Evolutionary conservation across 2,888 invertebrate genomes (phyloP), one percentile per base, ranked within the genome.

Genomic region (Drosophila putrida): DNA sequence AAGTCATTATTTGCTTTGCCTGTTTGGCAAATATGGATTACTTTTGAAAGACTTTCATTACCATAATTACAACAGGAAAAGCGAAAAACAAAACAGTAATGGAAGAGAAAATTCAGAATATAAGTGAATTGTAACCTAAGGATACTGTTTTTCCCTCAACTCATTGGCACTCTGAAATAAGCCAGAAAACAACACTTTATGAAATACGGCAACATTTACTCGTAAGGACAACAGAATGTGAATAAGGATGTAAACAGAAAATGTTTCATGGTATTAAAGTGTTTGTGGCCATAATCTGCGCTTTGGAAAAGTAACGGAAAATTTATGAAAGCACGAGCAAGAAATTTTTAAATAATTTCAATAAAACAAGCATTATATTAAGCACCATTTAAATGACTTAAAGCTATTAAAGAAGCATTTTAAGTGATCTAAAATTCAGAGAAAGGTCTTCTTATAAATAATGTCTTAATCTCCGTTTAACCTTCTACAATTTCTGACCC

Each of bases 381-480:
- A 61, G 53, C 13, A 8, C 8, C 5, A 10, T 41, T 51, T 51
- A 13, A 54, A 20, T 1, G 15, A 5, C 11, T 13, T 31, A 31
- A 43, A 54, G 27, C n/a, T 44, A 13, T 39, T 47, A 20, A 31
- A 5, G 11, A 36, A n/a, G 15, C 15, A 10, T 31, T 55, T 13
- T 13, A 35, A 10, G 6, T 6, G 20, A 15, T n/a, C 28, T 13
- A 10, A 20, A 31, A 15, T 6, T 15, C 8, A 4, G 5, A 10
- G n/a, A 44, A 57, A 51, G 46, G 50, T 13, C 27, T 6, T 27
- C 4, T 9, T 20, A 41, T 36, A 49, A 57, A 47, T 61, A 46
- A 55, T 55, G 46, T 55, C 61, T 41, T 59, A 33, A 69, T 68
- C 58, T 61, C 55, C 66, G 54, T 39, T 61, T 51, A 13, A 4